Evolutionary conservation across 2,113 vertebrate genomes (phyloP).

Genomic region (Parotia lawesii): DNA sequence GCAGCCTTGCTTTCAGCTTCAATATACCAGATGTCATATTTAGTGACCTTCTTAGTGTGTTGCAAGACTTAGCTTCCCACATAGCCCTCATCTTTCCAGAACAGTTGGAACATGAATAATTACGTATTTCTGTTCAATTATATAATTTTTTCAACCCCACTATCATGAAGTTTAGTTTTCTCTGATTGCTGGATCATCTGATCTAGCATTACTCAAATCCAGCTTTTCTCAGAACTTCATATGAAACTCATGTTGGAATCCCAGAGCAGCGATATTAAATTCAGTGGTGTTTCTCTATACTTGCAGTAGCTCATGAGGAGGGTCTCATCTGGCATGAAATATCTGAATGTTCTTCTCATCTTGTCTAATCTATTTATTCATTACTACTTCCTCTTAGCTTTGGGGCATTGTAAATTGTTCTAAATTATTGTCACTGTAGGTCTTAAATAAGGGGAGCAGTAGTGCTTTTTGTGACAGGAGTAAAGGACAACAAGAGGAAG

Average conservation of each 20-base stretch:
- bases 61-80: neutral
- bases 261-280: neutral
- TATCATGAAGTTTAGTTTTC: neutral
- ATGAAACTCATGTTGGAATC: neutral
- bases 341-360: fast-evolving
- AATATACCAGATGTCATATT: neutral
- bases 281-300: neutral
- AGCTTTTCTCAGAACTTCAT: neutral
- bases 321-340: neutral
- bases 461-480: neutral
- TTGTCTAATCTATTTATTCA: neutral
- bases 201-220: neutral
- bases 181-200: neutral
- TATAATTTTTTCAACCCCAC: neutral
- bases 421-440: neutral
- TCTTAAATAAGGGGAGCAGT: neutral
- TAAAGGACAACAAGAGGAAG: neutral
- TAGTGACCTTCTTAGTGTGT: neutral
- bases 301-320: neutral
- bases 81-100: neutral
- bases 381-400: neutral
- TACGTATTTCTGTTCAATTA: neutral
- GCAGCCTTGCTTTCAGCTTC: neutral
- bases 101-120: neutral
- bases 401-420: neutral